Conservation (phyloP, 2,888 invertebrate genomes). For the Arge pagana region DNA sequence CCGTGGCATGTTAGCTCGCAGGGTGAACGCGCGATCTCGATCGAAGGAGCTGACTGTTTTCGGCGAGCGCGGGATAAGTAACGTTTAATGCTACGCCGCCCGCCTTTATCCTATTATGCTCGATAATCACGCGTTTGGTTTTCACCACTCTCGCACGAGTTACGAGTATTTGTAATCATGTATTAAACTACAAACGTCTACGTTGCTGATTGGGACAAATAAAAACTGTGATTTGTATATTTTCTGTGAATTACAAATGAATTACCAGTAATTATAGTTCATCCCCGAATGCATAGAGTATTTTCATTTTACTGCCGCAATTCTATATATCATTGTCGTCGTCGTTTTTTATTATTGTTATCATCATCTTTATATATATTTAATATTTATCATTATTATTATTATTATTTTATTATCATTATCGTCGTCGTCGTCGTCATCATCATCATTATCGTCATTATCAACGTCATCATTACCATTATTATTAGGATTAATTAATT, state of each 20-base stretch:
- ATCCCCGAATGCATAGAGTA: slow-evolving; percentile 12
- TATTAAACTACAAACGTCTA: slow-evolving; percentile 9
- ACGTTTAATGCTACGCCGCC: no score
- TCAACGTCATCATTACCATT: not conserved
- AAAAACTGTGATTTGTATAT: not conserved
- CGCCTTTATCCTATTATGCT: no score
- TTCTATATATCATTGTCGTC: not conserved
- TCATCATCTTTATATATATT: no score
- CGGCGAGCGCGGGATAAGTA: no score
- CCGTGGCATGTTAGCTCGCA: no score
- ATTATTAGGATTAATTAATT: not conserved
- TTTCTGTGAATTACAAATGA: slow-evolving; percentile 8
- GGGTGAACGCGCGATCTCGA: no score
- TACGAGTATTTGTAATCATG: no score
- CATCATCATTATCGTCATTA: not conserved
- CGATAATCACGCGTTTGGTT: no score
- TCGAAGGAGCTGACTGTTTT: no score
- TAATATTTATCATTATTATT: no score
- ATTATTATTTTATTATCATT: not conserved
- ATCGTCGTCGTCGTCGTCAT: not conserved
- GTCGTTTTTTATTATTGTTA: not conserved
- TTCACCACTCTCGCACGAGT: no score
- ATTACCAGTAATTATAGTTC: slow-evolving; percentile 2
- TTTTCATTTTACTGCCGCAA: slow-evolving; percentile 4
- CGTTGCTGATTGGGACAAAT: slow-evolving; percentile 6